A percentile compares a stretch with the other conserved stretches of the same genome.
phyloP scores from a whole-genome alignment of 2,797 vertebrate species.

The Hydrocynus forskahlii region DNA sequence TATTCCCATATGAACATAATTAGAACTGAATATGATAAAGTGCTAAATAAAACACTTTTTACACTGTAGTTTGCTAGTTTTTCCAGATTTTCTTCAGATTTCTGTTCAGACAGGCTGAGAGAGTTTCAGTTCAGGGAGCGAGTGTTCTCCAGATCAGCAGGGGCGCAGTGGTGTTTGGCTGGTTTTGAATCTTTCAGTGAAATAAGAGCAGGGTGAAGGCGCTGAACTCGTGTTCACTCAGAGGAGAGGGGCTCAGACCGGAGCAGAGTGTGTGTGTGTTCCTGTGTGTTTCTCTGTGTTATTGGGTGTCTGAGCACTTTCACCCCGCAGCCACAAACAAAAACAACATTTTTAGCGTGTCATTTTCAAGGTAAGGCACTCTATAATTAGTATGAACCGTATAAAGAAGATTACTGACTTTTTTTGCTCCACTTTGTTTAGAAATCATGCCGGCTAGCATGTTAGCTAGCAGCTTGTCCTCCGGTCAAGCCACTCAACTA shows the following conservation, averaged over 20 bases:
- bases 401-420: not conserved
- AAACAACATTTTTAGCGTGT: too few relatives aligned
- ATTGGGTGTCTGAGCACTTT: not conserved
- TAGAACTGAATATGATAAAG: too few relatives aligned
- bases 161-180: not conserved
- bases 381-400: not conserved
- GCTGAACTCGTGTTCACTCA: slow-evolving; percentile 26
- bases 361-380: not conserved
- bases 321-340: not conserved
- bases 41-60: too few relatives aligned
- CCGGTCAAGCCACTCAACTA: not conserved
- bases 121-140: too few relatives aligned
- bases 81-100: too few relatives aligned
- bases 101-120: too few relatives aligned
- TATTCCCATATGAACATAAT: too few relatives aligned
- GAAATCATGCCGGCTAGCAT: not conserved
- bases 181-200: not conserved
- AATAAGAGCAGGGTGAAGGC: slow-evolving; percentile 17
- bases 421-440: not conserved
- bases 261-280: not conserved
- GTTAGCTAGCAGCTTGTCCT: not conserved
- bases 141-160: not conserved
- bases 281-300: not conserved
- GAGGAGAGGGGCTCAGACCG: not conserved
- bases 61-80: too few relatives aligned